A percentile compares a stretch with the other conserved stretches of the same genome.
These are phyloP conservation scores for Lagopus leucura DNA, from an alignment of 2,113 vertebrate species.

Conservation along the genomic window DNA sequence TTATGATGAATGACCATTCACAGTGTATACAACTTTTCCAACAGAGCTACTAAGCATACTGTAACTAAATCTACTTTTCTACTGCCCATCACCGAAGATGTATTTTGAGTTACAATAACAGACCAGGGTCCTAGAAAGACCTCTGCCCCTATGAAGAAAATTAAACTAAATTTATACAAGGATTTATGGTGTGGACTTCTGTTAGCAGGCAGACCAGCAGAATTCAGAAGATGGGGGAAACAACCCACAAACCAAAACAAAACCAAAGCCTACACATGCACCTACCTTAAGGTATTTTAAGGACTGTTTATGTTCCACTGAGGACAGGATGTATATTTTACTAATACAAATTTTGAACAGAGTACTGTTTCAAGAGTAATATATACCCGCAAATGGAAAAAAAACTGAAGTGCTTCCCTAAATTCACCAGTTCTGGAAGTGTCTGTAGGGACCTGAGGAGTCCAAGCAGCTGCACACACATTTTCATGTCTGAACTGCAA, in stretches of 20 bases:
- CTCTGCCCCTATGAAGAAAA: neutral
- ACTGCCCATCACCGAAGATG: neutral
- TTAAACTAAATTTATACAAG: neutral
- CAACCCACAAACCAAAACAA: neutral
- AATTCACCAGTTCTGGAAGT: neutral
- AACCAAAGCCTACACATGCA: neutral
- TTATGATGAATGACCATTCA: neutral
- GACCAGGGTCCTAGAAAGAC: neutral
- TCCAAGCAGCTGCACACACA: neutral
- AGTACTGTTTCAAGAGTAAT: constrained; percentile 12
- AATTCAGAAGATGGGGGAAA: neutral
- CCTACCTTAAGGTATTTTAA: constrained; percentile 48
- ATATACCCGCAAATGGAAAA: constrained; percentile 19
- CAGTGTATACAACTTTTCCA: neutral
- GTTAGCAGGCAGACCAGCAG: neutral
- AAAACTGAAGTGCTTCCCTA: neutral
- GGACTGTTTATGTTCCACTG: constrained; percentile 31
- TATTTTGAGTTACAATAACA: constrained; percentile 9
- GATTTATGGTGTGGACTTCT: neutral
- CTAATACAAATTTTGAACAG: neutral
- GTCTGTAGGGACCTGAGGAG: neutral
- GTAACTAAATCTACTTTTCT: neutral
- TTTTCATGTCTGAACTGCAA: neutral
- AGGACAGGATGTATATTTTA: constrained; percentile 49
- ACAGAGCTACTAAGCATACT: neutral